Percentiles rank a stretch among this genome's conserved stretches.
These are phyloP conservation scores for Conus ventricosus DNA, from an alignment of 1,140 invertebrate genomes.

Conservation along the genomic window DNA sequence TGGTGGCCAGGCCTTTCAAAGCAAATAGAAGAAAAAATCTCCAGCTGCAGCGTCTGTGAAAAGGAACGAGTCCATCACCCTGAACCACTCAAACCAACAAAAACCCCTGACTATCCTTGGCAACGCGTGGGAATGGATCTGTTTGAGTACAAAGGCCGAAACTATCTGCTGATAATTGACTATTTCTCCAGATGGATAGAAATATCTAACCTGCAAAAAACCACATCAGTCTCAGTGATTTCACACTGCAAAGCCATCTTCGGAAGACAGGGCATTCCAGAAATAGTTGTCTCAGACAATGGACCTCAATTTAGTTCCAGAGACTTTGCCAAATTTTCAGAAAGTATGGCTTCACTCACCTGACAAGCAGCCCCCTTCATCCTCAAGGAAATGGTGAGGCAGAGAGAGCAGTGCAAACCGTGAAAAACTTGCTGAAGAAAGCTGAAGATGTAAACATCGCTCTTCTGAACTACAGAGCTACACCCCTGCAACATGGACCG, in stretches of 20 bases:
- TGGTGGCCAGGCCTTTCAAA: slow-evolving; percentile 17
- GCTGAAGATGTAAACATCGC: slow-evolving; percentile 44
- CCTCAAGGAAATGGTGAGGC: slow-evolving; percentile 52
- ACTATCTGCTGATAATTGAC: too few relatives aligned
- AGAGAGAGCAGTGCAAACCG: slow-evolving; percentile 52
- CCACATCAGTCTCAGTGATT: too few relatives aligned
- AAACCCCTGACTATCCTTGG: slow-evolving; percentile 13
- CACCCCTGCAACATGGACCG: slow-evolving; percentile 37
- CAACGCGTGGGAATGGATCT: too few relatives aligned
- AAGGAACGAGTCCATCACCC: slow-evolving; percentile 12
- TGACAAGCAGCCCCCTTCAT: slow-evolving; percentile 40
- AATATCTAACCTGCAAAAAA: too few relatives aligned
- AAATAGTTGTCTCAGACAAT: too few relatives aligned
- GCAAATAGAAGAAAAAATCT: background rate
- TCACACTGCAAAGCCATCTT: too few relatives aligned
- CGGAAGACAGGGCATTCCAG: too few relatives aligned
- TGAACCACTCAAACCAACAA: slow-evolving; percentile 1
- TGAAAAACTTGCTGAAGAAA: slow-evolving; percentile 49
- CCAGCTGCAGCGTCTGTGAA: slow-evolving; percentile 21
- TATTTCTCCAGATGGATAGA: too few relatives aligned
- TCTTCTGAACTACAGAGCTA: slow-evolving; percentile 43
- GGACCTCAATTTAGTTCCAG: too few relatives aligned
- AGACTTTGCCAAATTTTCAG: too few relatives aligned
- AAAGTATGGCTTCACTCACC: too few relatives aligned
- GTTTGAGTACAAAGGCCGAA: too few relatives aligned